Evolutionary conservation across 2,113 vertebrate genomes (phyloP).

Genomic region (Osmerus eperlanus): DNA sequence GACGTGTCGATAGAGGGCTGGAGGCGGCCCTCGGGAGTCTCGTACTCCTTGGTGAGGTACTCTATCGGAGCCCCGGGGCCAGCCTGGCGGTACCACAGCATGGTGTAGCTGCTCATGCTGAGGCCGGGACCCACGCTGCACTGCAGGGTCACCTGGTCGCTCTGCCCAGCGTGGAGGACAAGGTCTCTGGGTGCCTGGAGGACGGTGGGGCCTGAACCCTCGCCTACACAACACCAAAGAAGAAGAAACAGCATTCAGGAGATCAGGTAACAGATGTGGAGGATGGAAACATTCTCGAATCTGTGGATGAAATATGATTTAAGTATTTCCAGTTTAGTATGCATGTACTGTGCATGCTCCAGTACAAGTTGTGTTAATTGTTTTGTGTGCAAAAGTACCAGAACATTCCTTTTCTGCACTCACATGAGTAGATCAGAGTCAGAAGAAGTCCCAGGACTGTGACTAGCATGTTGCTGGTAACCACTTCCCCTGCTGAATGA

Average conservation of each 20-base stretch:
- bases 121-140: slow-evolving; percentile 48
- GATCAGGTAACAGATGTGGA: not conserved
- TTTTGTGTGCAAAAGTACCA: not conserved
- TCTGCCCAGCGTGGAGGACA: not conserved
- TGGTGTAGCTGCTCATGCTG: slow-evolving; percentile 54
- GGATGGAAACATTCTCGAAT: not conserved
- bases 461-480: not conserved
- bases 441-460: not conserved
- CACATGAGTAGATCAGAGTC: slow-evolving; percentile 1
- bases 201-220: slow-evolving; percentile 8
- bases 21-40: not conserved
- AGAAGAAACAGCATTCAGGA: not conserved
- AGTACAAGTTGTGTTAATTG: no score
- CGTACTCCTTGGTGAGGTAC: slow-evolving; percentile 47
- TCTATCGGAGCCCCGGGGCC: slow-evolving; percentile 20
- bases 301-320: no score
- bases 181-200: slow-evolving; percentile 42
- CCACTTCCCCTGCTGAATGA: not conserved
- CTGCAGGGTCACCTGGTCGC: slow-evolving; percentile 6
- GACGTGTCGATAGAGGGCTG: accelerated
- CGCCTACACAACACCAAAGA: slow-evolving; percentile 14
- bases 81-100: slow-evolving; percentile 61
- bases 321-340: no score
- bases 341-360: no score
- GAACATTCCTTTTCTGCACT: not conserved